Evolutionary conservation across 2,113 vertebrate genomes (phyloP).

Genomic region (Dendrocopos noguchii): DNA sequence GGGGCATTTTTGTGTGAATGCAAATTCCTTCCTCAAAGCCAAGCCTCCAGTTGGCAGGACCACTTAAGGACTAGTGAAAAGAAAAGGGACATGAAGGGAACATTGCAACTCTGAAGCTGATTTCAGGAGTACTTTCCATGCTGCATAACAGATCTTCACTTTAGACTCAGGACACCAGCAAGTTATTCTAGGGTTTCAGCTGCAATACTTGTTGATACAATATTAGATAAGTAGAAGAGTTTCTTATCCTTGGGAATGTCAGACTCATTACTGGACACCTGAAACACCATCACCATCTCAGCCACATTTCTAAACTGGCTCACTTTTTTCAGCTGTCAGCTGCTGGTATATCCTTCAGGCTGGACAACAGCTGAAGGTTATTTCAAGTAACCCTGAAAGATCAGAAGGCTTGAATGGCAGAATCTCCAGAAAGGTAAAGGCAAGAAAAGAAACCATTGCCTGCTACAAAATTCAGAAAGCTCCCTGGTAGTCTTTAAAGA

Average conservation of each 20-base stretch:
- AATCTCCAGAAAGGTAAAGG: slow-evolving; percentile 46
- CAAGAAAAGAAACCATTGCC: neutral
- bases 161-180: neutral
- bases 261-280: slow-evolving; percentile 47
- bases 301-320: slow-evolving; percentile 48
- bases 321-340: slow-evolving; percentile 64
- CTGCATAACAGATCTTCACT: neutral
- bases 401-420: slow-evolving; percentile 35
- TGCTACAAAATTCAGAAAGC: slow-evolving; percentile 5
- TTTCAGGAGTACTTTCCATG: neutral
- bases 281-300: slow-evolving; percentile 39
- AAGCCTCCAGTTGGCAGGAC: neutral
- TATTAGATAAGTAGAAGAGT: neutral
- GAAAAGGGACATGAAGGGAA: neutral
- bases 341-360: slow-evolving; percentile 55
- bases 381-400: slow-evolving; percentile 66
- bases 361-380: slow-evolving; percentile 69
- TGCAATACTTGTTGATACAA: slow-evolving; percentile 9
- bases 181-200: slow-evolving; percentile 4
- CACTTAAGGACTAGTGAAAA: neutral
- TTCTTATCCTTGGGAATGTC: slow-evolving; percentile 29
- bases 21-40: neutral
- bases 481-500: neutral
- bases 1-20: neutral
- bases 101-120: neutral